Percentiles rank a stretch among this genome's conserved stretches.
Conservation (phyloP, 2,888 invertebrate species). For the Rotaria magnacalcarata region DNA sequence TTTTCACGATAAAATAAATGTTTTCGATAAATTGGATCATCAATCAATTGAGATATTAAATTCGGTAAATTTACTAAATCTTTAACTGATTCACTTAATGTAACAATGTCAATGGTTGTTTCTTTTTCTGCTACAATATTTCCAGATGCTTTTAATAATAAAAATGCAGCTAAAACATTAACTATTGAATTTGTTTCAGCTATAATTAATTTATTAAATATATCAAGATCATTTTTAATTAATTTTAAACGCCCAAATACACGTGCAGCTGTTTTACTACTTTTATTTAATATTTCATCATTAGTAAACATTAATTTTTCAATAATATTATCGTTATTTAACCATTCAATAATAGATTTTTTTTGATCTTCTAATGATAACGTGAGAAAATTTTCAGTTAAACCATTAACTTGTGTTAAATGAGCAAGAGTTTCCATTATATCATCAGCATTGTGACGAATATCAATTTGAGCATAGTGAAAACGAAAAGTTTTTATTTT, state of each 20-base stretch:
- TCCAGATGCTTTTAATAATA: background rate
- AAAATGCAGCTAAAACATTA: background rate
- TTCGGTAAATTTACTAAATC: background rate
- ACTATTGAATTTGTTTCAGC: background rate
- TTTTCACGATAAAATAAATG: conserved; percentile 25
- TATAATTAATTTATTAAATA: conserved; percentile 12
- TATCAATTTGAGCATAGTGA: conserved; percentile 34
- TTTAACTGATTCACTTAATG: conserved; percentile 15
- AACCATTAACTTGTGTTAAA: background rate
- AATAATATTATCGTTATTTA: conserved; percentile 1
- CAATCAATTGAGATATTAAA: background rate
- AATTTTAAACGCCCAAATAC: conserved; percentile 33
- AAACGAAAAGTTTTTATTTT: background rate
- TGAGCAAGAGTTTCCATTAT: background rate
- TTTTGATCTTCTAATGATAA: conserved; percentile 13
- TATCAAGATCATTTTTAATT: conserved; percentile 19
- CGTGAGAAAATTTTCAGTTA: background rate
- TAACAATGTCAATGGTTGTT: background rate
- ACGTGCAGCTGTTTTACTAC: conserved; percentile 24
- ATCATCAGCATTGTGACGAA: conserved; percentile 21
- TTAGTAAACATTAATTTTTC: background rate
- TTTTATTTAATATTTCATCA: background rate
- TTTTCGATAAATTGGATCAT: conserved; percentile 24
- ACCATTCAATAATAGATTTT: background rate
- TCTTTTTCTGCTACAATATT: conserved; percentile 9